Evolutionary conservation across 2,797 vertebrate genomes (phyloP), one percentile per base, ranked within the genome.

Genomic region (Schizopygopsis malacanthus): DNA sequence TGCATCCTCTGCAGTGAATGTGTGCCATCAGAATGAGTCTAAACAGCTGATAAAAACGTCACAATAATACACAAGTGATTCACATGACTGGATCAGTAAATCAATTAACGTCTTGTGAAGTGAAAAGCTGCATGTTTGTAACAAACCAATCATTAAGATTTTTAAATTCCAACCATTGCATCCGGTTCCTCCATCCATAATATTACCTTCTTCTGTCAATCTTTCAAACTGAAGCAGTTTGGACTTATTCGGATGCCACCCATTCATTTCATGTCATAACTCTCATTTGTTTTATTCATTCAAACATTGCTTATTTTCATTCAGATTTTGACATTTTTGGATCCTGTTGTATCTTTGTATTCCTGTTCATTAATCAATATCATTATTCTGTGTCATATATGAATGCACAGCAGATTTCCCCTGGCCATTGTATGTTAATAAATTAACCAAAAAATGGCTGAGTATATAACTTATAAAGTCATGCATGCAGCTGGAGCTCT

Each of bases 341-440:
- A 70, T 20, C 33, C 37, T 41, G 28, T 20, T 25, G 13, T 45
- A 70, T 39, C 12, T 41, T 2, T 22, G 37, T n/a, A 33, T 56
- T 63, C 8, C 15, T 61, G 54, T 73, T 61, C 18, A 47, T 22
- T 61, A 28, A 20, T 7, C 11, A 47, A 3, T 11, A 73, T 73
- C 8, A 37, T 18, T 67, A 61, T 82, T 69, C 25, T 20, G 41
- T 52, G 71, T 61, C 50, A 73, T 47, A 76, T 86, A 67, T 20
- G 47, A 61, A 65, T 25, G 18, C 43, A 79, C 28, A 45, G 33
- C 18, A 73, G n/a, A 59, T 81, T 85, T 78, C 72, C 69, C 47
- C 37, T 47, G 86, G 47, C 28, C 65, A 11, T 65, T 39, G 81
- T 79, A 86, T 85, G 83, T 78, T 87, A 88, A 87, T 82, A 61